These are phyloP conservation scores for Thermophis baileyi DNA, from an alignment of 2,113 vertebrate genomes.

Conservation along the genomic window DNA sequence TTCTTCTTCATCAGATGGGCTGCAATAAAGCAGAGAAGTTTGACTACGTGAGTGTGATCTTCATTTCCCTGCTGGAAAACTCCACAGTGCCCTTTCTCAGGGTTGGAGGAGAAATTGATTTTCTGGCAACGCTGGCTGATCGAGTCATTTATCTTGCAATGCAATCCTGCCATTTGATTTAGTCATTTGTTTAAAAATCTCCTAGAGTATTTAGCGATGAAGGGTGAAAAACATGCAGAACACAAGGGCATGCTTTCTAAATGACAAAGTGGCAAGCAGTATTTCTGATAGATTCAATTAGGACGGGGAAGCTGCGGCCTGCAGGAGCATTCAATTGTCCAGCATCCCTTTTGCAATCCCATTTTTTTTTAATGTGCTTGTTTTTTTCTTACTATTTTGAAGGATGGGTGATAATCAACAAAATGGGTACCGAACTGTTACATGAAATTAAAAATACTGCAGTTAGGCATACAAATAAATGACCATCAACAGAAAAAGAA, in stretches of 20 bases:
- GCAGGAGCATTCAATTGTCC: neutral
- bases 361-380: neutral
- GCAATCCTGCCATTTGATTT: neutral
- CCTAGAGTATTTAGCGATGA: neutral
- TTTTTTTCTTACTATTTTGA: neutral
- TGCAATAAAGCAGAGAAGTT: constrained; percentile 21
- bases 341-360: neutral
- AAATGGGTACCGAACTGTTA: neutral
- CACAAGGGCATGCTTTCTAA: neutral
- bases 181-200: neutral
- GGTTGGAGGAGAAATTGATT: neutral
- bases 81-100: neutral
- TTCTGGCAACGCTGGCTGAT: neutral
- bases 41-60: neutral
- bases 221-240: neutral
- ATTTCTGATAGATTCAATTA: neutral
- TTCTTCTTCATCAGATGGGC: neutral
- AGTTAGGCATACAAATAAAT: neutral
- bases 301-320: neutral
- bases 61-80: neutral
- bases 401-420: neutral
- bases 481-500: neutral
- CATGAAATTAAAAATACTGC: neutral
- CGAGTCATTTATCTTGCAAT: neutral
- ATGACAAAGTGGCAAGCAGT: neutral